Conservation (phyloP, 2,797 vertebrate genomes). For the Clarias platycephalus region DNA sequence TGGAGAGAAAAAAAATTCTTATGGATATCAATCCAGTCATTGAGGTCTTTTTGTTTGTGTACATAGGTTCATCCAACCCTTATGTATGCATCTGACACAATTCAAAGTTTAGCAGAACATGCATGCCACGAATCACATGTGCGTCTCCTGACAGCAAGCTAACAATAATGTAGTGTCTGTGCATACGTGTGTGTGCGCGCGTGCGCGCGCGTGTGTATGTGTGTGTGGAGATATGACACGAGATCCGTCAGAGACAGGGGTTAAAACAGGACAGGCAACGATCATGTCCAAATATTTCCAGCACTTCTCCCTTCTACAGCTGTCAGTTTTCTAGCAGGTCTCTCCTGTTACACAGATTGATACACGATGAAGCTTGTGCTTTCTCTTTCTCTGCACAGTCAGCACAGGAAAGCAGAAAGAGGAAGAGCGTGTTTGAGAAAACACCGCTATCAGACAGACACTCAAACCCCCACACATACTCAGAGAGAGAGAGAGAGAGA, state of each 20-base stretch:
- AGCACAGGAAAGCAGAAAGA: slow-evolving; percentile 46
- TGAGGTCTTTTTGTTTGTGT: neutral
- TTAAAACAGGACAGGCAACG: neutral
- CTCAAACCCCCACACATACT: slow-evolving; percentile 12
- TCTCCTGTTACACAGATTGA: neutral
- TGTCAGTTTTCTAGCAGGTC: neutral
- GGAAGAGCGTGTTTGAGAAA: slow-evolving; percentile 37
- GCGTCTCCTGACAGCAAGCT: slow-evolving; percentile 14
- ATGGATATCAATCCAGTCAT: neutral
- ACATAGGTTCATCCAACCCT: neutral
- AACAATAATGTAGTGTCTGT: neutral
- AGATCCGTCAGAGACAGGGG: neutral
- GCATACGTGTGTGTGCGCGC: neutral
- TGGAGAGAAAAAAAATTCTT: no score
- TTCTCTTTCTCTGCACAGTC: slow-evolving; percentile 3
- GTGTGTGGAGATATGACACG: neutral
- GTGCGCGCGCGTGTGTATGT: neutral
- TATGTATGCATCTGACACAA: neutral
- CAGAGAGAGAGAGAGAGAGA: neutral
- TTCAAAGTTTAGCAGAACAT: neutral
- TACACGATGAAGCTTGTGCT: neutral
- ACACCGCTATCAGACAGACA: slow-evolving; percentile 21
- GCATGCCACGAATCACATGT: slow-evolving; percentile 17
- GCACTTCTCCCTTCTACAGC: slow-evolving; percentile 1
- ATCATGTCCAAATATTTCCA: neutral